Evolutionary conservation across 2,113 vertebrate genomes (phyloP).

Genomic region (Dipodomys ordii): DNA sequence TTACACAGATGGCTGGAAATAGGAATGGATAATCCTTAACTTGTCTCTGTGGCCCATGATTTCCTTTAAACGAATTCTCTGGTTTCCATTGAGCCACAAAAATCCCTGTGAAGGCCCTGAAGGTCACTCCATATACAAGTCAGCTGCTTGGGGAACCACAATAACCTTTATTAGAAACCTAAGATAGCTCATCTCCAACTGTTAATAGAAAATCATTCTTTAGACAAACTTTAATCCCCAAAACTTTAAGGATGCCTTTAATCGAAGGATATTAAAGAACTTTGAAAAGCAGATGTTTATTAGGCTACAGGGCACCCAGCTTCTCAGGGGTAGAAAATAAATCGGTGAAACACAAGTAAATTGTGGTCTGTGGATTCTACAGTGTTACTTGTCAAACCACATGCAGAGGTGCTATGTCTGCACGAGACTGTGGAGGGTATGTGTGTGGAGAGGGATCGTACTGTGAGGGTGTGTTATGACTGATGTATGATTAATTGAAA

Average conservation of each 20-base stretch:
- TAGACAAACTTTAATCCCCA: background rate
- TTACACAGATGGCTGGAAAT: background rate
- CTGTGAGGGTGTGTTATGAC: too few relatives aligned
- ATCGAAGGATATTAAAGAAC: slow-evolving; percentile 16
- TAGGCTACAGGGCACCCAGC: background rate
- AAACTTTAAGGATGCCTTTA: slow-evolving; percentile 7
- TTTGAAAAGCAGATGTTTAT: slow-evolving; percentile 23
- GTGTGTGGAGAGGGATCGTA: too few relatives aligned
- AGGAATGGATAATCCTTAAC: background rate
- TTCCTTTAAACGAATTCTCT: background rate
- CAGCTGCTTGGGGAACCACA: background rate
- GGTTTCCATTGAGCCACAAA: too few relatives aligned
- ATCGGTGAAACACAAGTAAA: background rate
- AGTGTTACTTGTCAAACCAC: background rate
- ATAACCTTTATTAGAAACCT: background rate
- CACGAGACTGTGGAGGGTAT: too few relatives aligned
- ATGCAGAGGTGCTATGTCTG: too few relatives aligned
- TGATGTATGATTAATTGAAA: too few relatives aligned
- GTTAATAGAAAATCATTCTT: background rate
- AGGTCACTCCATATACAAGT: background rate
- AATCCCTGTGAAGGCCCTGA: accelerated
- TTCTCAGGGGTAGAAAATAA: background rate
- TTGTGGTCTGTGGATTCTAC: background rate
- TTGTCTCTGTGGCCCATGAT: accelerated
- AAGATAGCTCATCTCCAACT: background rate